These are phyloP conservation scores for Griposia aprilina DNA, from an alignment of 2,888 invertebrate species.

Conservation along the genomic window DNA sequence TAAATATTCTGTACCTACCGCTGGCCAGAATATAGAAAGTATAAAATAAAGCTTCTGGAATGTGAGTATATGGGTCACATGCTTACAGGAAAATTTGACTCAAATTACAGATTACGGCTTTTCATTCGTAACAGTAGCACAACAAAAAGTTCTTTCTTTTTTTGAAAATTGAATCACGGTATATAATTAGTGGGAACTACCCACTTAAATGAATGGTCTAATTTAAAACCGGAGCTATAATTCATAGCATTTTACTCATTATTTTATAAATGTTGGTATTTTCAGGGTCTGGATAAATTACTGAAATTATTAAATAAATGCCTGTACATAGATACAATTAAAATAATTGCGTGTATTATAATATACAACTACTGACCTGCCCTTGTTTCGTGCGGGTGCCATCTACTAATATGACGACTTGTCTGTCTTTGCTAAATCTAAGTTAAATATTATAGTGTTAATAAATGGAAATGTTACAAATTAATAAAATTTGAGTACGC, in stretches of 20 bases:
- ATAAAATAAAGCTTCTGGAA: not conserved
- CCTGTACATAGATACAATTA: not conserved
- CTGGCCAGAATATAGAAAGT: constrained; percentile 12
- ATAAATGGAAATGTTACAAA: not conserved
- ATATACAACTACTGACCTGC: not conserved
- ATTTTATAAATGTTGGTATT: not conserved
- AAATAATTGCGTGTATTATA: not conserved
- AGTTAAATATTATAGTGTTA: not conserved
- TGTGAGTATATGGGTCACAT: not conserved
- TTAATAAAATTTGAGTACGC: too few relatives aligned
- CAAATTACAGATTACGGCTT: constrained; percentile 9
- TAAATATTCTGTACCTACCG: constrained; percentile 16
- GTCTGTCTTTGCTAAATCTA: not conserved
- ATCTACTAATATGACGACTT: not conserved
- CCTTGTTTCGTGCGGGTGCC: too few relatives aligned
- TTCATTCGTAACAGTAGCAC: not conserved
- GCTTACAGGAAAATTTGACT: not conserved
- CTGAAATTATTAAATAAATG: not conserved
- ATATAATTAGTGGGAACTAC: constrained; percentile 5
- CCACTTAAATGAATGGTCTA: not conserved
- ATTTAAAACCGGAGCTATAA: not conserved
- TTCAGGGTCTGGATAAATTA: not conserved
- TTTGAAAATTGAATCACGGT: not conserved
- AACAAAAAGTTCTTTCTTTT: not conserved
- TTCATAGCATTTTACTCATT: not conserved